Percentiles rank a stretch among this genome's conserved stretches.
Conservation (phyloP, 2,797 vertebrate species). For the Etheostoma nigrum region DNA sequence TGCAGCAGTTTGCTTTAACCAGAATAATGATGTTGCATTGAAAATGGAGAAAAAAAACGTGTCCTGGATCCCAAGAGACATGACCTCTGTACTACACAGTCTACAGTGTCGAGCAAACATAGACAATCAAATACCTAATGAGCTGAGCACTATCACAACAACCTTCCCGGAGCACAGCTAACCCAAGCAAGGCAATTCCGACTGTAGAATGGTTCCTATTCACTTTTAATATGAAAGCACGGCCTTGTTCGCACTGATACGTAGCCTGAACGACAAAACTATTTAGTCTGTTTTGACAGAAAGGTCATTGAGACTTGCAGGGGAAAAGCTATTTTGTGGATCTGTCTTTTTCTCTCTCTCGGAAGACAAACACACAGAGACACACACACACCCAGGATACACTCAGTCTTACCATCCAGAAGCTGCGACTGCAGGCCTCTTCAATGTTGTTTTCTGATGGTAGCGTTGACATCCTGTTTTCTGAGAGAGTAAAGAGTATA, state of each 20-base stretch:
- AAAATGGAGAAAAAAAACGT: constrained; percentile 14
- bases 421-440: constrained; percentile 82
- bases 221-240: constrained; percentile 31
- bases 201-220: not conserved
- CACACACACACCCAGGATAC: not conserved
- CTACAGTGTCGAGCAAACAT: constrained; percentile 25
- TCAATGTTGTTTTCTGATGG: constrained; percentile 71
- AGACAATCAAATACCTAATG: constrained; percentile 24
- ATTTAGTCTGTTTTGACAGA: constrained; percentile 50
- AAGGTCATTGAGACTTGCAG: constrained; percentile 28
- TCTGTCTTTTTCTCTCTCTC: not conserved
- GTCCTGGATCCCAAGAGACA: constrained; percentile 19
- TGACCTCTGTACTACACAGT: not conserved
- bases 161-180: not conserved
- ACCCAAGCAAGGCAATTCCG: not conserved
- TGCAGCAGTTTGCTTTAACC: not conserved
- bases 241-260: constrained; percentile 40
- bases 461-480: constrained; percentile 80
- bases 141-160: constrained; percentile 16
- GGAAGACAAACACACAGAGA: not conserved
- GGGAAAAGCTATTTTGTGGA: not conserved
- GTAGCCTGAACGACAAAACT: constrained; percentile 26
- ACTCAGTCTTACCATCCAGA: constrained; percentile 81
- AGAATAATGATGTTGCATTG: not conserved
- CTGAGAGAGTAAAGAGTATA: constrained; percentile 46